Base-by-base conservation (phyloP, 2,888 invertebrate genomes). In the Gandaritis pyraliata region DNA sequence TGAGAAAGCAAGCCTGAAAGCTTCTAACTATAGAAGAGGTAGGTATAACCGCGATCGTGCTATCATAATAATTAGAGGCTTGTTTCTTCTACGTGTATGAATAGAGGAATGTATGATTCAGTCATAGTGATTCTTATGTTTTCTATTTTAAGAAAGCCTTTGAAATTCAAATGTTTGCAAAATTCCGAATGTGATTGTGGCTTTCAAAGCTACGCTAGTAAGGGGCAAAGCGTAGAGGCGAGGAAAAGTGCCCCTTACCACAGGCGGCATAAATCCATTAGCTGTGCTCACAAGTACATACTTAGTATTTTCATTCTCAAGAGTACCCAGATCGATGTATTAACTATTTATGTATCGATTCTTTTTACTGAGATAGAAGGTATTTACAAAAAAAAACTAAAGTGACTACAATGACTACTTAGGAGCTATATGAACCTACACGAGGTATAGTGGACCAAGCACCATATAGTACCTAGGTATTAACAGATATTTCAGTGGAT, bases 131-230 rank as follows among this genome's bases (percentile, higher is more conserved):
- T 50, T 36, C 30, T 30, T 52, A 38, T 46, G 50, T 55, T 55
- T 50, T 50, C 18, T 46, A 36, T 16, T 36, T 45, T 15, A 43
- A 52, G n/a, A 33, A 48, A 48, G 5, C 13, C 53, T 58, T 64
- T 54, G 39, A 58, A 55, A 49, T 59, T 61, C 46, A 60, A 59
- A 65, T 61, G 30, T 41, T 54, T 50, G 58, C 43, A 55, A 60
- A 63, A 61, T 48, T 56, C 49, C 45, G 30, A 52, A 64, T 62
- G 51, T 52, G 55, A 62, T 57, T 51, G 55, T 64, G 52, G 58
- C 45, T 60, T 52, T 58, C 60, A 57, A 60, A 59, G 58, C 51
- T 57, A 60, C 49, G 58, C 49, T 54, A 45, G 53, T 58, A 56
- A 55, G 57, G 49, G 55, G 45, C 30, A 54, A 50, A 57, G 58